Conservation (phyloP, 2,888 invertebrate species). For the Cheilosia vulpina region DNA sequence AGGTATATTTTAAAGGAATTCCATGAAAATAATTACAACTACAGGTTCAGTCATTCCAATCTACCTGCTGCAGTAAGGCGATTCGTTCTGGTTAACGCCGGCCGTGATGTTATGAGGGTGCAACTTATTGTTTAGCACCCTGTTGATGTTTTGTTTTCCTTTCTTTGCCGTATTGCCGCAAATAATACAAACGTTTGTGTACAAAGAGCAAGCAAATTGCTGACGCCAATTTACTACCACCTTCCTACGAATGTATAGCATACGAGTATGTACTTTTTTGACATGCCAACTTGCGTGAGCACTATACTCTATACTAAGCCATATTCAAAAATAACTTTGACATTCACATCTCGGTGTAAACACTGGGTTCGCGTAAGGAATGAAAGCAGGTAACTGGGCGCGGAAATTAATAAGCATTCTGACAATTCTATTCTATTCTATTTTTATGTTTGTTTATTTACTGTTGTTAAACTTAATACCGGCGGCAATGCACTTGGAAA, state of each 20-base stretch:
- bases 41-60: not conserved
- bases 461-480: too few species aligned
- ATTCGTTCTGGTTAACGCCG: conserved; percentile 33
- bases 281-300: too few species aligned
- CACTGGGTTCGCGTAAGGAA: too few species aligned
- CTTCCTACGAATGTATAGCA: not conserved
- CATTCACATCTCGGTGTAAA: too few species aligned
- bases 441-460: too few species aligned
- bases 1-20: conserved; percentile 26
- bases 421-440: too few species aligned
- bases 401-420: too few species aligned
- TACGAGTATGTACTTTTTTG: not conserved
- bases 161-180: not conserved
- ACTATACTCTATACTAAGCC: too few species aligned
- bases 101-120: conserved; percentile 26
- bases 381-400: too few species aligned
- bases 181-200: conserved; percentile 15
- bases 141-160: not conserved
- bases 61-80: conserved; percentile 4
- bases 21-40: conserved; percentile 8
- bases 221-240: conserved; percentile 36
- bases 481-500: too few species aligned
- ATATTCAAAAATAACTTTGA: too few species aligned
- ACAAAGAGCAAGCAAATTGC: conserved; percentile 27
- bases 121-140: conserved; percentile 33